phyloP scores from a whole-genome alignment of 2,797 vertebrate genomes.

The Gobio occitaniae region DNA sequence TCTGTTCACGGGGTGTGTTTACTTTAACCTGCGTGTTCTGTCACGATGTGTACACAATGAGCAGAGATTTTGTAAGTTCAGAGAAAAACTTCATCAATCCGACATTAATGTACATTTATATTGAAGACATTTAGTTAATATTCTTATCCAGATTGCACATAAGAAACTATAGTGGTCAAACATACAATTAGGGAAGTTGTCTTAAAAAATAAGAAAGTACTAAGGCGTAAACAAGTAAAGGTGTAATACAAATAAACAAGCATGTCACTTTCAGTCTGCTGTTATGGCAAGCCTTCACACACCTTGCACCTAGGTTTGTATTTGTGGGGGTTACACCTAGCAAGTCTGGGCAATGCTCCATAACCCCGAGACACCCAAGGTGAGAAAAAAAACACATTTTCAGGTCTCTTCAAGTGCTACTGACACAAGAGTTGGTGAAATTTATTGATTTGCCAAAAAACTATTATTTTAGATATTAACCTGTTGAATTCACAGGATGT shows the following conservation, averaged over 20 bases:
- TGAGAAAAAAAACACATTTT: background rate
- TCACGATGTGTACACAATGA: background rate
- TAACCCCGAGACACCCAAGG: slow-evolving; percentile 10
- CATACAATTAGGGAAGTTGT: background rate
- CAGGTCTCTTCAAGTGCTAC: slow-evolving; percentile 13
- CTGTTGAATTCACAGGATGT: background rate
- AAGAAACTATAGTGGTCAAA: background rate
- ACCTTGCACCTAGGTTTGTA: slow-evolving; percentile 31
- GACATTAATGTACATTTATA: background rate
- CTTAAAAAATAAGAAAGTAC: background rate
- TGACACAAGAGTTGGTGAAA: background rate
- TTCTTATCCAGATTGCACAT: background rate
- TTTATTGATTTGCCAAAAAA: slow-evolving; percentile 24
- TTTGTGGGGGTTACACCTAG: slow-evolving; percentile 22
- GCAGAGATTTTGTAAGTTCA: background rate
- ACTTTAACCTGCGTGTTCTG: background rate
- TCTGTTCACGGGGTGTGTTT: slow-evolving; percentile 17
- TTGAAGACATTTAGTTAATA: background rate
- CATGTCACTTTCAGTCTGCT: slow-evolving; percentile 7
- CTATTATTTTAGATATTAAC: slow-evolving; percentile 1
- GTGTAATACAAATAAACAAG: slow-evolving; percentile 3
- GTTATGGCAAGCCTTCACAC: slow-evolving; percentile 40
- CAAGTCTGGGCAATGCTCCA: slow-evolving; percentile 35
- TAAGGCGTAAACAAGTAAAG: background rate
- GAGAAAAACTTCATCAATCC: background rate